Base-by-base conservation (phyloP, 2,113 vertebrate genomes). In the Brachirus orientalis region DNA sequence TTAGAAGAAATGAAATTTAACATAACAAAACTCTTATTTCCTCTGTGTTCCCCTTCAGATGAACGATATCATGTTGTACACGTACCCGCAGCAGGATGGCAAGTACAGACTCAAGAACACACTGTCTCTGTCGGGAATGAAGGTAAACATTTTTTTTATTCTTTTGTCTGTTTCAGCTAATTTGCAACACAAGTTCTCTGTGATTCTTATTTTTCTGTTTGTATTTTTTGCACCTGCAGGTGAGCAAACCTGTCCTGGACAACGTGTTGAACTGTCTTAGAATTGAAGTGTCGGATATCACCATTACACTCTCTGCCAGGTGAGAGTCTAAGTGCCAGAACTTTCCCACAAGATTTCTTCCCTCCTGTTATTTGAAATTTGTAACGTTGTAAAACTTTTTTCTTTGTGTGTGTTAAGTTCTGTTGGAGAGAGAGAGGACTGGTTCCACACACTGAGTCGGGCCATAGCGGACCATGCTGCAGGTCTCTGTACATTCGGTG, bases 41-140 rank as follows among this genome's bases (percentile, higher is more conserved):
- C 3, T 44, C n/a, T 69, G 16, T 63, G 66, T 61, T 52, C 68
- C 80, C 76, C 52, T 18, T 78, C 66, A 98, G 97, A 97, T 98
- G 96, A 98, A 94, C 3, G 96, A 98, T 28, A 90, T 96, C 48
- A 94, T 98, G 77, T 91, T 98, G 13, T 98, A 98, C 79, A 97
- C 96, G 0, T 96, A 94, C 77, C 96, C 97, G 45, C 95, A 97
- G 89, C 97, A 97, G 83, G 95, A 96, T 62, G 96, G 97, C 20
- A 98, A 96, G 89, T 98, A 98, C 89, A 92, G 88, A 69, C 93
- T 98, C 13, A 98, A 95, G 86, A 96, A 93, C 79, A 94, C 94
- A 0, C 90, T 97, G 18, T 82, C 92, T 36, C 87, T 98, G 41
- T 94, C 95, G 55, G 92, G 90, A 51, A 96, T 98, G 95, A 96